A percentile compares a stretch with the other conserved stretches of the same genome.
phyloP scores from a whole-genome alignment of 2,888 invertebrate species.

The Aelia acuminata region DNA sequence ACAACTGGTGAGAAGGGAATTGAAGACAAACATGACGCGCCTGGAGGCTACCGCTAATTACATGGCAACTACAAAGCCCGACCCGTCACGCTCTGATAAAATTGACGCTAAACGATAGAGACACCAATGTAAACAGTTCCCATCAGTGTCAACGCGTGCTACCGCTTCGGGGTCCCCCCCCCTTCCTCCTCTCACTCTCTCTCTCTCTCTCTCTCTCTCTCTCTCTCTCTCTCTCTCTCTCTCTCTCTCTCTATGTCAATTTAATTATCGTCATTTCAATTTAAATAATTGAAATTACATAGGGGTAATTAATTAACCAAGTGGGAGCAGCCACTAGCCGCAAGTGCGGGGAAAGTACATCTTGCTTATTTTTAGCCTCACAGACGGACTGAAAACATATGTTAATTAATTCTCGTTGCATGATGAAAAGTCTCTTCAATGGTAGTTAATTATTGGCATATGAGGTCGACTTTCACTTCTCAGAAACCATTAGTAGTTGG shows the following conservation, averaged over 20 bases:
- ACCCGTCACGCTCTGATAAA: neutral
- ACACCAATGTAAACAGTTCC: neutral
- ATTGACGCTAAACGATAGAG: slow-evolving; percentile 54
- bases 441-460: neutral
- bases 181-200: too few species aligned
- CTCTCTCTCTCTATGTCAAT: too few species aligned
- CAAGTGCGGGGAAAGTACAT: neutral
- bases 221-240: too few species aligned
- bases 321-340: neutral
- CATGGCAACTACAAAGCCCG: slow-evolving; percentile 38
- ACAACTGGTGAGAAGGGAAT: neutral
- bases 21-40: slow-evolving; percentile 54
- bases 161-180: neutral
- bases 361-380: neutral
- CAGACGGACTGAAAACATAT: slow-evolving; percentile 11
- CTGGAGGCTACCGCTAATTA: slow-evolving; percentile 42
- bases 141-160: neutral
- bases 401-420: neutral
- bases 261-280: slow-evolving; percentile 7
- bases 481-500: too few species aligned
- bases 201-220: too few species aligned
- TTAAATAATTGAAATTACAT: slow-evolving; percentile 19
- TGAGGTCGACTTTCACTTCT: neutral
- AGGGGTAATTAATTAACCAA: neutral
- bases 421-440: neutral